A percentile compares a stretch with the other conserved stretches of the same genome.
Evolutionary conservation across 2,888 invertebrate species (phyloP).

Genomic region (Cantharis flavilabris): DNA sequence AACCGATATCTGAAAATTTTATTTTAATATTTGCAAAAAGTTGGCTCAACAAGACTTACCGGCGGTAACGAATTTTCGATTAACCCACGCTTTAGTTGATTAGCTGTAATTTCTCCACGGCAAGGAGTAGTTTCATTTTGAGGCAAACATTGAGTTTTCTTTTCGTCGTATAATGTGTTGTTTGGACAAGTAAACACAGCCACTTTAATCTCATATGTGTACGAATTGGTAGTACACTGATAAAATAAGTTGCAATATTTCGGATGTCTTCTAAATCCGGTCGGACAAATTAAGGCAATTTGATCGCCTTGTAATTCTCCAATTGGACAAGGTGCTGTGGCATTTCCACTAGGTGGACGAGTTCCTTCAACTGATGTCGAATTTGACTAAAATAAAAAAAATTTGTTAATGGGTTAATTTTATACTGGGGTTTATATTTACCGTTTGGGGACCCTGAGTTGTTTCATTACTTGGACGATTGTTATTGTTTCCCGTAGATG

Average conservation of each 20-base stretch:
- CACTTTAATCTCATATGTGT: slow-evolving; percentile 72
- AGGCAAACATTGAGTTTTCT: slow-evolving; percentile 71
- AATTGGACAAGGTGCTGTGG: slow-evolving; percentile 53
- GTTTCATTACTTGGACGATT: slow-evolving; percentile 39
- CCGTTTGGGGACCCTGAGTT: background rate
- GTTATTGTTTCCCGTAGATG: background rate
- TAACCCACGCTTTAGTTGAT: slow-evolving; percentile 61
- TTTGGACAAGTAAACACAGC: slow-evolving; percentile 77
- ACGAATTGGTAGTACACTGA: slow-evolving; percentile 73
- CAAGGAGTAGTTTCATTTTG: slow-evolving; percentile 65
- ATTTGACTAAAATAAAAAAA: background rate
- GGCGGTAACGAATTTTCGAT: slow-evolving; percentile 60
- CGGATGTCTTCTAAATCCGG: slow-evolving; percentile 82
- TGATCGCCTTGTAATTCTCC: slow-evolving; percentile 72
- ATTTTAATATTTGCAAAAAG: background rate
- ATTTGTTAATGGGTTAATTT: background rate
- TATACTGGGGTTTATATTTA: background rate
- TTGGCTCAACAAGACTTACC: slow-evolving; percentile 56
- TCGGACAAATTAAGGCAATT: slow-evolving; percentile 75
- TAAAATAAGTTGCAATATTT: slow-evolving; percentile 84
- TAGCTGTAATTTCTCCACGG: slow-evolving; percentile 61
- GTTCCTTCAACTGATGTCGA: background rate
- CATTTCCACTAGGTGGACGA: slow-evolving; percentile 1
- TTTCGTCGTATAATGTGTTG: slow-evolving; percentile 76
- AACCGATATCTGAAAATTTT: slow-evolving; percentile 66